Base-by-base conservation (phyloP, 2,113 vertebrate genomes). In the Pteropus alecto region DNA sequence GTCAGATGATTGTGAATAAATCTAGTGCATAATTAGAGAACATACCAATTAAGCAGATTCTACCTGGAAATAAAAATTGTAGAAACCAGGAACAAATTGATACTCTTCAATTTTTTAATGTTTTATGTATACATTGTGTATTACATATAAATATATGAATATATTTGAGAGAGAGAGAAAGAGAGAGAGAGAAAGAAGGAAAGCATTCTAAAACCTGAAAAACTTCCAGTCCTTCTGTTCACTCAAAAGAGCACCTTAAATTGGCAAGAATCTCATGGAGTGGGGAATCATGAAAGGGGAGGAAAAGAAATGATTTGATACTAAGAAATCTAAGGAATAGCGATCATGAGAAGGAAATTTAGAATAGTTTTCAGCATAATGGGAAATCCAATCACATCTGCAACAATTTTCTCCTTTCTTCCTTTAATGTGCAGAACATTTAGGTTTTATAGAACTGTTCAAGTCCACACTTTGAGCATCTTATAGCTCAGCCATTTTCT, bases 1-100 rank as follows among this genome's bases (percentile, higher is more conserved):
- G 97, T 97, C 96, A 98, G 97, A 74, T 58, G 79, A 96, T 67
- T 51, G 54, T 98, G 97, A 98, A 98, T 98, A 98, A 98, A 98
- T 97, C 68, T 46, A 71, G 54, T 93, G 92, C 89, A 71, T 98
- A 98, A 98, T 99, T 98, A 98, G 84, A 91, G 67, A 98, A 95
- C 84, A 97, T 65, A 95, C 92, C 86, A 83, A 98, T 98, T 98
- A 98, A 98, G 94, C 73, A 54, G 85, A 91, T 94, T 95, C 77
- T 56, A 97, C 95, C 93, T 96, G 71, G 96, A 98, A 98, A 98
- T 98, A 97, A 98, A 97, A 79, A 96, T 94, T 98, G 60, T 46
- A 92, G 96, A 92, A 90, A 94, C 74, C 84, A 90, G 58, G 93
- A 97, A 88, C 54, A 94, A 98, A 91, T 81, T 9, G 22, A 95